These are phyloP conservation scores for Stegostoma tigrinum DNA, from an alignment of 2,113 vertebrate species.

Conservation along the genomic window DNA sequence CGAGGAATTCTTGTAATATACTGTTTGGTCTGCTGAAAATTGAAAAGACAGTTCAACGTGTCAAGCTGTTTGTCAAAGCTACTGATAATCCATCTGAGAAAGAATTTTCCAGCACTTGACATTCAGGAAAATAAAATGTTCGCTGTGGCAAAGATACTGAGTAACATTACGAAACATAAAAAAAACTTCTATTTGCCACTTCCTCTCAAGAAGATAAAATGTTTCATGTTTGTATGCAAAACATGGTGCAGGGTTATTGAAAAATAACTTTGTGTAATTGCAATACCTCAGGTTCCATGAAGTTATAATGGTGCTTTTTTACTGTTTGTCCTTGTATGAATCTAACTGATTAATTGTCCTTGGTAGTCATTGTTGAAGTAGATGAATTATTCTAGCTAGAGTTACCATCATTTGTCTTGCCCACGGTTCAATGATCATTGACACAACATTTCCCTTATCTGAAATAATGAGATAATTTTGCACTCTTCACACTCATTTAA, in stretches of 20 bases:
- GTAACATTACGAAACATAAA: not conserved
- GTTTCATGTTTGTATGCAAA: not conserved
- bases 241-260: not conserved
- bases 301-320: slow-evolving; percentile 14
- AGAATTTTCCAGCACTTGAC: not conserved
- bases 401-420: not conserved
- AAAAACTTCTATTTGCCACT: not conserved
- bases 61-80: not conserved
- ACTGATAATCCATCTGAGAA: not conserved
- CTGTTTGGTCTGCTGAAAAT: not conserved
- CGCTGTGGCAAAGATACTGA: not conserved
- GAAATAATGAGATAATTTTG: slow-evolving; percentile 19
- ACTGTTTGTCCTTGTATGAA: not conserved
- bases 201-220: not conserved
- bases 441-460: not conserved
- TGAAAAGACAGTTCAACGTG: not conserved
- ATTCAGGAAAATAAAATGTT: not conserved
- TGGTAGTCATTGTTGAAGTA: not conserved
- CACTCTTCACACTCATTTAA: not conserved
- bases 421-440: not conserved
- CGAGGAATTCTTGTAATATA: not conserved
- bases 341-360: slow-evolving; percentile 17
- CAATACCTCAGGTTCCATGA: not conserved
- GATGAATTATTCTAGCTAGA: slow-evolving; percentile 30
- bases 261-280: not conserved